Evolutionary conservation across 2,113 vertebrate genomes (phyloP), one percentile per base, ranked within the genome.

Genomic region (Pituophis catenifer): DNA sequence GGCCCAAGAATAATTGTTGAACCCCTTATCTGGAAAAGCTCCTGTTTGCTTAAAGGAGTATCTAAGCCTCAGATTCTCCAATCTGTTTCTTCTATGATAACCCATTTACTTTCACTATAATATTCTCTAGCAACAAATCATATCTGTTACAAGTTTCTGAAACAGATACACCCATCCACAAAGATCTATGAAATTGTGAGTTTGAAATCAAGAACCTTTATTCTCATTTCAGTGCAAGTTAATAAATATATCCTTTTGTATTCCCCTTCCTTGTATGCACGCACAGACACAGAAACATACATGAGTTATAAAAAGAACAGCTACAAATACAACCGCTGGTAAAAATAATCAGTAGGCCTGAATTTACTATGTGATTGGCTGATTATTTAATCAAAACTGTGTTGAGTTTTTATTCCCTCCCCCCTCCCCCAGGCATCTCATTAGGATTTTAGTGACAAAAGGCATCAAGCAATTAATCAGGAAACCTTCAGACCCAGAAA

Each of bases 331-430:
- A 96, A 95, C 24, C 93, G 93, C 89, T 91, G 21, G n/a, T 53
- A 94, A 94, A 62, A 94, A 92, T 65, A 95, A 95, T 94, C 92
- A 95, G 93, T 44, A 94, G 91, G 93, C 88, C 54, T 88, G 90
- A 96, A 96, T 24, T 93, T 91, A 91, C 95, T 65, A 62, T 57
- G 54, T 62, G 89, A 94, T 87, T 92, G 93, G 92, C 89, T 96
- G 94, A 94, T 95, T 95, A 96, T 81, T 95, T 96, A 95, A 94
- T 93, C 93, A 94, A 94, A 94, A 94, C 89, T 86, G 75, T 65
- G 24, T 58, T 59, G 33, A 54, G 17, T 62, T 91, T 85, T 91
- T 91, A 70, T 91, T 89, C 11, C 7, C 50, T 0, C 55, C 91
- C 29, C 59, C 59, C 70, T 33, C 48, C 50, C 70, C 52, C 65